phyloP scores from a whole-genome alignment of 1,140 invertebrate genomes.

The Whitmania pigra region DNA sequence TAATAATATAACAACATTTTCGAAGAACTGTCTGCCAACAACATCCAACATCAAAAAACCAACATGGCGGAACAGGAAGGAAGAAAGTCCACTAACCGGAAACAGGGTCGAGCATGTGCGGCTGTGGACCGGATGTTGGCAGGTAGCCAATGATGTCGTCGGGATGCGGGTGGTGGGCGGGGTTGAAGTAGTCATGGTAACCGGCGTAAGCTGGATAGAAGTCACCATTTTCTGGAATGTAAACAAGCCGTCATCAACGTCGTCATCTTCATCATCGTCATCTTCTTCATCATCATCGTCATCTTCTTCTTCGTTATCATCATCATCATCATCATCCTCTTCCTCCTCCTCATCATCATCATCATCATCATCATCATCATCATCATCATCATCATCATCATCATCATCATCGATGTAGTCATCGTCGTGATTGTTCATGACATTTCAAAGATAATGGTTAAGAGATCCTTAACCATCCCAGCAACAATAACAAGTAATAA shows the following conservation, averaged over 20 bases:
- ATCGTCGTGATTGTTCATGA: not conserved
- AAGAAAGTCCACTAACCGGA: constrained; percentile 1
- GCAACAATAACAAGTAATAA: too few species aligned
- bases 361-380: not conserved
- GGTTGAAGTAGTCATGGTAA: constrained; percentile 11
- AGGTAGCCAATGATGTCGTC: constrained; percentile 8
- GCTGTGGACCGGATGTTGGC: not conserved
- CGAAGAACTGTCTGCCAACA: too few species aligned
- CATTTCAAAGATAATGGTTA: too few species aligned
- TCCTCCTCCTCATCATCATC: not conserved
- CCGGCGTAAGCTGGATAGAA: constrained; percentile 3
- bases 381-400: not conserved
- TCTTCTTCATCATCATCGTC: not conserved
- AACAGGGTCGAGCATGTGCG: constrained; percentile 4
- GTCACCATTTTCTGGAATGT: not conserved
- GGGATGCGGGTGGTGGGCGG: not conserved
- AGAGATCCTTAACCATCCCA: too few species aligned
- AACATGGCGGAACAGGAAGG: too few species aligned
- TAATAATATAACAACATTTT: too few species aligned
- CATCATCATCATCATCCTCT: not conserved
- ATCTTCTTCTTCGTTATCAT: not conserved
- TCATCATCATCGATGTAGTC: not conserved
- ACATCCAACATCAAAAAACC: not conserved
- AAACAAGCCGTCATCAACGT: not conserved
- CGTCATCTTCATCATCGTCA: not conserved